A percentile compares a stretch with the other conserved stretches of the same genome.
Conservation (phyloP, 2,888 invertebrate genomes). For the Athripsodes cinereus region DNA sequence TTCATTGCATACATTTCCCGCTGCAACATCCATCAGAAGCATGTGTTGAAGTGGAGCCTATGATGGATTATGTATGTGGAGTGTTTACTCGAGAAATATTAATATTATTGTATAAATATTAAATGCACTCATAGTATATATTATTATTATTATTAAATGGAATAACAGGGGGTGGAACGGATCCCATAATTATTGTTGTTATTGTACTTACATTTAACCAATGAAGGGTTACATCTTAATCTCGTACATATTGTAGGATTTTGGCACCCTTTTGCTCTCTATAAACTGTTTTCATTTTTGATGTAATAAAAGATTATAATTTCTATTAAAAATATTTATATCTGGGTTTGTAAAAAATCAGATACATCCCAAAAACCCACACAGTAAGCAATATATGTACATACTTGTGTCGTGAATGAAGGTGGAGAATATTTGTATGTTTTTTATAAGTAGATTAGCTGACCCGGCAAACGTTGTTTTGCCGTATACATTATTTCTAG, state of each 20-base stretch:
- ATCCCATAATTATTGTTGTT: slow-evolving; percentile 2
- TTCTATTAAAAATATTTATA: too few relatives aligned
- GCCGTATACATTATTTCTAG: too few relatives aligned
- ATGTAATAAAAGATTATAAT: neutral
- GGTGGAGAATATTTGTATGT: too few relatives aligned
- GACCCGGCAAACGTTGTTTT: too few relatives aligned
- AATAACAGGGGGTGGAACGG: slow-evolving; percentile 1
- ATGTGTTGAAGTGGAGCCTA: neutral
- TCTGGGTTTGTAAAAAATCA: too few relatives aligned
- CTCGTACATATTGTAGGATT: neutral
- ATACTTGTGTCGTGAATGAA: too few relatives aligned
- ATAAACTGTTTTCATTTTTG: neutral
- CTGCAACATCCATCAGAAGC: neutral
- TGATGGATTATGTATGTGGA: neutral
- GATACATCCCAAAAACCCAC: too few relatives aligned
- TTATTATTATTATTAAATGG: neutral
- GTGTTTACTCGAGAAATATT: neutral
- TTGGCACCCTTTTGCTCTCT: neutral
- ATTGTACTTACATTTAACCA: neutral
- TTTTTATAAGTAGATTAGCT: too few relatives aligned
- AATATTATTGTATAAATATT: slow-evolving; percentile 1
- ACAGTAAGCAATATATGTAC: too few relatives aligned
- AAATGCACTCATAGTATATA: neutral
- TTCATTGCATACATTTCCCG: neutral
- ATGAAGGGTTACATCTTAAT: slow-evolving; percentile 1